phyloP scores from a whole-genome alignment of 1,140 invertebrate genomes.

The Maconellicoccus hirsutus region DNA sequence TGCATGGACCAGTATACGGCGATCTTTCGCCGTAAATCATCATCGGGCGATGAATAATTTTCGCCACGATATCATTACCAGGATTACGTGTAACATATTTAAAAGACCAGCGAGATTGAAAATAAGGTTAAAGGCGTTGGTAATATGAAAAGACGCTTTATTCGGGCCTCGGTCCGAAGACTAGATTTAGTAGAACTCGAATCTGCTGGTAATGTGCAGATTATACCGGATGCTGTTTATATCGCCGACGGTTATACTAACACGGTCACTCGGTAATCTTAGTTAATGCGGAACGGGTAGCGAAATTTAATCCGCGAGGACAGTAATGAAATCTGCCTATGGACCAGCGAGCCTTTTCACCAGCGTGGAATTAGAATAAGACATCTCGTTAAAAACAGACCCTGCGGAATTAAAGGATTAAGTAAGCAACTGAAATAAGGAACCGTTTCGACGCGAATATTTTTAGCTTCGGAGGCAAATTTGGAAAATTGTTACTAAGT shows the following conservation, averaged over 20 bases:
- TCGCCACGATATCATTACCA: background rate
- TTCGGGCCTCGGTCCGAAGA: background rate
- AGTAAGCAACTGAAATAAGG: background rate
- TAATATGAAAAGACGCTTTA: slow-evolving; percentile 4
- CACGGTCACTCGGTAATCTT: slow-evolving; percentile 18
- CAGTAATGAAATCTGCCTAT: slow-evolving; percentile 18
- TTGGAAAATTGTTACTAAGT: slow-evolving; percentile 5
- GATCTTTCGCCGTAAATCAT: too few species aligned
- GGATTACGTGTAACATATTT: background rate
- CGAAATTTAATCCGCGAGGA: slow-evolving; percentile 20
- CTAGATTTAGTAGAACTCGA: background rate
- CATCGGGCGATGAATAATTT: background rate
- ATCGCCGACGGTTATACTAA: background rate
- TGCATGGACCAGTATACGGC: too few species aligned
- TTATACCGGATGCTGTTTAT: slow-evolving; percentile 12
- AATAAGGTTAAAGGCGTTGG: slow-evolving; percentile 6
- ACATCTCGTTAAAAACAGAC: slow-evolving; percentile 15
- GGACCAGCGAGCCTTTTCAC: slow-evolving; percentile 1
- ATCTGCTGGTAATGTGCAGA: slow-evolving; percentile 13
- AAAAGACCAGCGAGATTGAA: background rate
- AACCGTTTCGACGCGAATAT: slow-evolving; percentile 1
- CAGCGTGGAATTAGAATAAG: slow-evolving; percentile 10
- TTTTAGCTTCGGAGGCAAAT: background rate
- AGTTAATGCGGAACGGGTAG: slow-evolving; percentile 17
- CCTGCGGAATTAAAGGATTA: slow-evolving; percentile 13